Evolutionary conservation across 2,888 invertebrate genomes (phyloP), one percentile per base, ranked within the genome.

Genomic region (Nomada fucata): DNA sequence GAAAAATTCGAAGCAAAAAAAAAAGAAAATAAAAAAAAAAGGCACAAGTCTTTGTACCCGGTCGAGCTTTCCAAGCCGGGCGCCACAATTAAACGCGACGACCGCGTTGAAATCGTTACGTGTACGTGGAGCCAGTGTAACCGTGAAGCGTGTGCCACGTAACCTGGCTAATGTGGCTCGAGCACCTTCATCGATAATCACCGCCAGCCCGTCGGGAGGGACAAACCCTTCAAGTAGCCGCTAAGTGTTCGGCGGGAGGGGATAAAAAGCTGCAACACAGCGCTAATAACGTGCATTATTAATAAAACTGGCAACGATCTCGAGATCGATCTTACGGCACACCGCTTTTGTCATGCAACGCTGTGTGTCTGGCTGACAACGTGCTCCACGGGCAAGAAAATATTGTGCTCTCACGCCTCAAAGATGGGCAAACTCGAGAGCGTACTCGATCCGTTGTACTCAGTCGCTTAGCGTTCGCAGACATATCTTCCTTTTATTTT

Each of bases 61-160:
- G 67, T 72, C 76, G 79, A 82, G 57, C 29, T 79, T 71, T 63
- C 77, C 55, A 26, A 61, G 69, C 76, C 55, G 50, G 52, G 61
- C 59, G 73, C 42, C 75, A 61, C 82, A 77, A 84, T 86, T 86
- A 84, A 77, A 79, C 76, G 50, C 44, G 53, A 70, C 67, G 68
- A 47, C 53, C 70, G 76, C 72, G 79, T 84, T 76, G 74, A 64
- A 86, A 83, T 81, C 76, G 75, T 72, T 76, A 72, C 64, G 65
- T 47, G 55, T 55, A 20, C 42, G 60, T 42, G 68, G 11, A 18
- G 15, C 42, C 72, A 20, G 71, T 50, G 72, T 80, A 68, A 69
- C 61, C 82, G 71, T 71, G 75, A 79, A 79, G 20, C 64, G 44
- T 57, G 61, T 44, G 23, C 29, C 61, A 36, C 57, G 77, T 68